Percentiles rank a stretch among this genome's conserved stretches.
These are phyloP conservation scores for Poecilia picta DNA, from an alignment of 2,797 vertebrate species.

Conservation along the genomic window DNA sequence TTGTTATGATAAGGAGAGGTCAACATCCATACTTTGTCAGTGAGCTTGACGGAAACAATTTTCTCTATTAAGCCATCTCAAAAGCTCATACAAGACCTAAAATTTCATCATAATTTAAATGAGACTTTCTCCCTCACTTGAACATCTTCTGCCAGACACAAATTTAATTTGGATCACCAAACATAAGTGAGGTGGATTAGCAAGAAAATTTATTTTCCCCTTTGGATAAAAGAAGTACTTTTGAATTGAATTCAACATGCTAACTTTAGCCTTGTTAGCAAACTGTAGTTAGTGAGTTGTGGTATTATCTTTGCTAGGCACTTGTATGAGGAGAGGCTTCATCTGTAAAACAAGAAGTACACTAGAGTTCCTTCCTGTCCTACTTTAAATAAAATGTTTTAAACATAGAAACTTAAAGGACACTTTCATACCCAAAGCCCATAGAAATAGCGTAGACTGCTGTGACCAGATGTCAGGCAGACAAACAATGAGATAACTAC, in stretches of 20 bases:
- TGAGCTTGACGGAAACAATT: not conserved
- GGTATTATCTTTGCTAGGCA: not conserved
- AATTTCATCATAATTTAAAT: no score
- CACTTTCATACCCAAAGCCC: not conserved
- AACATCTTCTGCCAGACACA: not conserved
- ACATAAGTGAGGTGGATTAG: not conserved
- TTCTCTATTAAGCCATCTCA: not conserved
- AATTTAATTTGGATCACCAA: not conserved
- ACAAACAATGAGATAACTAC: not conserved
- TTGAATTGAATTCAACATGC: not conserved
- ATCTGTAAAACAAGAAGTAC: not conserved
- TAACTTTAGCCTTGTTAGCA: not conserved
- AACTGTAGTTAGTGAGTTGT: not conserved
- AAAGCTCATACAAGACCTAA: not conserved
- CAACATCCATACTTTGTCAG: not conserved
- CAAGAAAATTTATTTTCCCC: not conserved
- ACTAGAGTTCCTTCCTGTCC: not conserved
- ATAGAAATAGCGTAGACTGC: not conserved
- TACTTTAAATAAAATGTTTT: not conserved
- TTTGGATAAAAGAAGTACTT: not conserved
- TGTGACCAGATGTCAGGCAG: not conserved
- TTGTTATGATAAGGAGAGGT: not conserved
- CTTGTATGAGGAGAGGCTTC: not conserved
- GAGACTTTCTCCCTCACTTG: no score
- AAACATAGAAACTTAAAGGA: not conserved